phyloP scores from a whole-genome alignment of 2,113 vertebrate genomes.

The Hassar affinis region DNA sequence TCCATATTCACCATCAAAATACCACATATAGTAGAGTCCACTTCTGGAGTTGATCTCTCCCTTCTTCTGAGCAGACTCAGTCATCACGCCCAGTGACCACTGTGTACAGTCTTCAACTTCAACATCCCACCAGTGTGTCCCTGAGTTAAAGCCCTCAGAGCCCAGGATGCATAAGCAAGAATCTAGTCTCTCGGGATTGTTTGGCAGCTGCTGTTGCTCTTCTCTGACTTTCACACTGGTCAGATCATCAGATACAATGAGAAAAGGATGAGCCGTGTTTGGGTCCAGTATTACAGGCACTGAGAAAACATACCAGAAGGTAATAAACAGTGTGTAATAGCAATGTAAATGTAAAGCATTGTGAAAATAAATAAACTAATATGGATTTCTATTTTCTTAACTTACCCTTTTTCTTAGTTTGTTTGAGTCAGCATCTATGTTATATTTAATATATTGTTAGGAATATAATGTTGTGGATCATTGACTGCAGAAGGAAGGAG shows the following conservation, averaged over 20 bases:
- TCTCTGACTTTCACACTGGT: constrained; percentile 17
- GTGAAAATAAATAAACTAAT: not conserved
- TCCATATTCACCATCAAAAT: constrained; percentile 6
- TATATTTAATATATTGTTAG: not conserved
- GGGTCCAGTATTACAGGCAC: constrained; percentile 37
- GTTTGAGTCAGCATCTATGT: not conserved
- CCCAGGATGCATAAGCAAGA: constrained; percentile 23
- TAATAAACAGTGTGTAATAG: not conserved
- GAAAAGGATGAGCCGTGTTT: constrained; percentile 28
- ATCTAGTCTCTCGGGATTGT: constrained; percentile 39
- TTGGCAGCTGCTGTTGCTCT: constrained; percentile 16
- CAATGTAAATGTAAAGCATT: not conserved
- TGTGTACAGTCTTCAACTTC: constrained; percentile 15
- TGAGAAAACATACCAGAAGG: not conserved
- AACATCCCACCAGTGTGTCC: constrained; percentile 19
- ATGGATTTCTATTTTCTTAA: not conserved
- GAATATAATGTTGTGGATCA: not conserved
- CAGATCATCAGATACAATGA: constrained; percentile 36
- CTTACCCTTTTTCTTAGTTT: not conserved
- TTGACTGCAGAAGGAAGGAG: not conserved
- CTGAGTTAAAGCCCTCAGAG: constrained; percentile 33
- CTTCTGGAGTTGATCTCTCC: not conserved
- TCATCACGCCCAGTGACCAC: constrained; percentile 20
- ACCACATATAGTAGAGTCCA: not conserved
- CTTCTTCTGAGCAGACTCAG: constrained; percentile 3